Conservation (phyloP, 2,888 invertebrate species). For the Nemoura dubitans region DNA sequence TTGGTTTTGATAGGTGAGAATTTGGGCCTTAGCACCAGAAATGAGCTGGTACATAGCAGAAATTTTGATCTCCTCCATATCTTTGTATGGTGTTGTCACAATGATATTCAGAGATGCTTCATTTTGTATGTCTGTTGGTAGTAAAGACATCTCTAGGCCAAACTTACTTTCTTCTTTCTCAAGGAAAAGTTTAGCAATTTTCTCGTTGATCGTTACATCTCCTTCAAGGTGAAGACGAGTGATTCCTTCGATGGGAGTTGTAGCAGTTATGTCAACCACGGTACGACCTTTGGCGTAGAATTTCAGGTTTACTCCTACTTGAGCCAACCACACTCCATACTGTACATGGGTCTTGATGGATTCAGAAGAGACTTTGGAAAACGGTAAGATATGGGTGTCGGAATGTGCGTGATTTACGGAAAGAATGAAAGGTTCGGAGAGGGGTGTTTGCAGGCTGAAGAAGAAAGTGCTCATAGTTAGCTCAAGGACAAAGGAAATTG, state of each 20-base stretch:
- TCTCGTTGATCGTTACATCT: neutral
- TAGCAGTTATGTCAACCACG: neutral
- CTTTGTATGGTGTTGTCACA: slow-evolving; percentile 12
- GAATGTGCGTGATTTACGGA: neutral
- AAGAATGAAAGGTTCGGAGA: neutral
- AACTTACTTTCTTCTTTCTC: slow-evolving; percentile 15
- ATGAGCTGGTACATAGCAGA: neutral
- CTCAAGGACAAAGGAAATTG: neutral
- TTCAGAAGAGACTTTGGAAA: neutral
- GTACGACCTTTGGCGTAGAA: neutral
- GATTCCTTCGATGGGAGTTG: slow-evolving; percentile 24
- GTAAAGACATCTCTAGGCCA: neutral
- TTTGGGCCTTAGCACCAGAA: neutral
- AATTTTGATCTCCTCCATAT: neutral
- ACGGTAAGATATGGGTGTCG: neutral
- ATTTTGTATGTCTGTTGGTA: neutral
- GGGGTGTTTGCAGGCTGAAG: neutral
- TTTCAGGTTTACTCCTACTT: neutral
- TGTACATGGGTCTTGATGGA: neutral
- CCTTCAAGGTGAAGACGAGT: slow-evolving; percentile 2
- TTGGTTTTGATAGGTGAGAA: slow-evolving; percentile 10
- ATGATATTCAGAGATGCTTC: neutral
- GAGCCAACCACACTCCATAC: slow-evolving; percentile 3
- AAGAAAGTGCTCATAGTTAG: neutral
- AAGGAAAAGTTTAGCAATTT: neutral